phyloP scores from a whole-genome alignment of 1,140 invertebrate species.

The Zaprionus nigranus region DNA sequence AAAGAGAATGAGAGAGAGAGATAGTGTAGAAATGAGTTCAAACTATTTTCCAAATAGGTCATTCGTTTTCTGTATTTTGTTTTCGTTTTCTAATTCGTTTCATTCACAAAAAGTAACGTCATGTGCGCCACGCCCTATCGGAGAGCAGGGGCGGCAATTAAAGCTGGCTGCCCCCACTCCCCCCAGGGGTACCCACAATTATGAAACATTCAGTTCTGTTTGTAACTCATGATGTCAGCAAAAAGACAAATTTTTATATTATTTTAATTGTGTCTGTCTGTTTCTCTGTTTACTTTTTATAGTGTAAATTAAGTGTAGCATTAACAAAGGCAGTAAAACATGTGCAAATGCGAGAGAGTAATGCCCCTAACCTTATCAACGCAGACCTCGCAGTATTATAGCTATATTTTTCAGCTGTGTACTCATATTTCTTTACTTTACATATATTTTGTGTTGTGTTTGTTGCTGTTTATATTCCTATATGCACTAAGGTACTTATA shows the following conservation, averaged over 20 bases:
- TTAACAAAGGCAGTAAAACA: conserved; percentile 44
- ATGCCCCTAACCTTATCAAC: conserved; percentile 26
- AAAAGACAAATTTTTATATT: conserved; percentile 36
- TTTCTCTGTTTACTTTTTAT: conserved; percentile 27
- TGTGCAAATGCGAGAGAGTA: background rate
- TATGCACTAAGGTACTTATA: background rate
- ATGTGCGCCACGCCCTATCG: conserved; percentile 23
- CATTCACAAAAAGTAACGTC: conserved; percentile 21
- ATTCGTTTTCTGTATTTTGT: background rate
- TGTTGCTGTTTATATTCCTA: conserved; percentile 18
- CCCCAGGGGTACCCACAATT: background rate
- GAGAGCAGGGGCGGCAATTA: conserved; percentile 62
- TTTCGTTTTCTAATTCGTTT: conserved; percentile 11
- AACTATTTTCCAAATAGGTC: conserved; percentile 35
- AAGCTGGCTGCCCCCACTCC: conserved; percentile 25
- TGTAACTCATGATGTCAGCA: conserved; percentile 66
- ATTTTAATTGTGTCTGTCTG: conserved; percentile 29
- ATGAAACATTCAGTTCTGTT: conserved; percentile 23
- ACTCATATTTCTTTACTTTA: conserved; percentile 10
- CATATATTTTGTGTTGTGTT: background rate
- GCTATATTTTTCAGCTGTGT: conserved; percentile 30
- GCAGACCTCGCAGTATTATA: background rate
- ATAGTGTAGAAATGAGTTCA: conserved; percentile 6
- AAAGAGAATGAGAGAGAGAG: conserved; percentile 26
- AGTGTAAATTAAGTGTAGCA: conserved; percentile 12